These are phyloP conservation scores for Morelia viridis DNA, from an alignment of 2,797 vertebrate species.

Conservation along the genomic window DNA sequence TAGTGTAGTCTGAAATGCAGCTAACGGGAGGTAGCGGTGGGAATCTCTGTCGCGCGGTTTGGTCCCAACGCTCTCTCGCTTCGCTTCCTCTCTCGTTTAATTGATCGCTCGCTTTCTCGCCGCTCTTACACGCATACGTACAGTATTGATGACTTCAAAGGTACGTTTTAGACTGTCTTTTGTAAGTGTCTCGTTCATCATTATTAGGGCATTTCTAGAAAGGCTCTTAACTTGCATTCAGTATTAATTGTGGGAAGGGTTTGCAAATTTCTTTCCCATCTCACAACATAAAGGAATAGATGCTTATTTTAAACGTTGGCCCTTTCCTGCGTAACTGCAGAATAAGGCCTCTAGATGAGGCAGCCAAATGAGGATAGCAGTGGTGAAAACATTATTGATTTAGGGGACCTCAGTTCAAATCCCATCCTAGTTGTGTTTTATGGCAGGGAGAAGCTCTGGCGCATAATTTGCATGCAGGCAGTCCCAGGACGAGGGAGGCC, in stretches of 20 bases:
- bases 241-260: conserved; percentile 8
- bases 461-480: neutral
- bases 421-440: neutral
- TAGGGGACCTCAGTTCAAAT: neutral
- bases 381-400: neutral
- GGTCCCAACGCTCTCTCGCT: neutral
- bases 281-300: neutral
- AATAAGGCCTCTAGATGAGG: neutral
- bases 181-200: neutral
- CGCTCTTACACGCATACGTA: neutral
- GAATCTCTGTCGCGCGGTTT: neutral
- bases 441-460: neutral
- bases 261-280: neutral
- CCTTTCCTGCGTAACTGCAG: neutral
- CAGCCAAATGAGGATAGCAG: neutral
- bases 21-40: conserved; percentile 26
- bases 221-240: neutral
- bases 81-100: neutral
- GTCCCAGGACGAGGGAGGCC: too few relatives aligned
- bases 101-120: neutral
- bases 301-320: neutral
- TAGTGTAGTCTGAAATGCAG: conserved; percentile 41
- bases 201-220: neutral
- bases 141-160: neutral
- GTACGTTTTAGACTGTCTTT: neutral